Evolutionary conservation across 2,888 invertebrate species (phyloP).

Genomic region (Orthonevra nobilis): DNA sequence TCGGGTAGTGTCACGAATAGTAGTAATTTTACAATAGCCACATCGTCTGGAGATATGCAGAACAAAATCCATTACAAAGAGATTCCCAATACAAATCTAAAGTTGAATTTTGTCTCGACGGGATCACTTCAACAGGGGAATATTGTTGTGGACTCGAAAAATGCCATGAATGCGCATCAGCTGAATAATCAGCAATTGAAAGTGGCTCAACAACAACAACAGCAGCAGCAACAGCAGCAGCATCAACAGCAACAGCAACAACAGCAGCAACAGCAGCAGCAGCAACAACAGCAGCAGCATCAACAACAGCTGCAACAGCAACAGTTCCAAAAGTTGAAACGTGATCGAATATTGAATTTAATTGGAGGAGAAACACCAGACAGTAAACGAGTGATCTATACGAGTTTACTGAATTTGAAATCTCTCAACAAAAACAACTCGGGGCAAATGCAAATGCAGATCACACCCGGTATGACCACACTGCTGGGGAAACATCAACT

Average conservation of each 20-base stretch:
- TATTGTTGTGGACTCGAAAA: conserved; percentile 72
- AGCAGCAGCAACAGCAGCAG: conserved; percentile 71
- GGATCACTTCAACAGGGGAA: conserved; percentile 73
- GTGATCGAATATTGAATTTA: conserved; percentile 73
- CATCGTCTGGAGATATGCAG: conserved; percentile 75
- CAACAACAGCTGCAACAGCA: no score
- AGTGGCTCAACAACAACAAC: conserved; percentile 71
- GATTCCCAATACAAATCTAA: conserved; percentile 78
- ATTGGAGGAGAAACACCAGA: conserved; percentile 71
- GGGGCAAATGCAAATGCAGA: conserved; percentile 77
- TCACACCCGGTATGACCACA: conserved; percentile 75
- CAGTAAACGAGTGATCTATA: conserved; percentile 78
- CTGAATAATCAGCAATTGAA: conserved; percentile 65
- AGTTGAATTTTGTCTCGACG: conserved; percentile 78
- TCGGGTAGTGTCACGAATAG: conserved; percentile 52
- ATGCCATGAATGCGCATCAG: conserved; percentile 59
- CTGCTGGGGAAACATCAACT: conserved; percentile 72
- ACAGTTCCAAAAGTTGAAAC: conserved; percentile 76
- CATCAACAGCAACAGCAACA: conserved; percentile 72
- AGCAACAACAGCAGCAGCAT: conserved; percentile 72
- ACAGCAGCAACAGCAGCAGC: conserved; percentile 62
- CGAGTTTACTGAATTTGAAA: conserved; percentile 78
- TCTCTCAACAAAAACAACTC: conserved; percentile 78
- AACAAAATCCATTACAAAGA: conserved; percentile 79
- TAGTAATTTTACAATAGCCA: conserved; percentile 77